Conservation (phyloP, 1,140 invertebrate genomes). For the Bombus ignitus region DNA sequence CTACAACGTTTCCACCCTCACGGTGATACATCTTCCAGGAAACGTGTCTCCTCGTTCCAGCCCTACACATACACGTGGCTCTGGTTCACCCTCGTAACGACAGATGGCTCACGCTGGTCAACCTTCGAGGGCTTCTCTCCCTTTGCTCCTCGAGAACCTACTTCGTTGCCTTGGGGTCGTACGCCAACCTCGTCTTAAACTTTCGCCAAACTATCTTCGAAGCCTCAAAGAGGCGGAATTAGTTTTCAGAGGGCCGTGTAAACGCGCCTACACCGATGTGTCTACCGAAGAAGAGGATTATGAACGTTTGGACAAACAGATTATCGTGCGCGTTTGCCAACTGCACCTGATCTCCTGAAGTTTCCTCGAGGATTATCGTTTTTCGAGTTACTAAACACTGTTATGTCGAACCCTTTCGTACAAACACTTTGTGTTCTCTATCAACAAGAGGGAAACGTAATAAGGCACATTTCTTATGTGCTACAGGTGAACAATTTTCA, state of each 20-base stretch:
- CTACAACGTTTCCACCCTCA: not conserved
- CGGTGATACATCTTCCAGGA: slow-evolving; percentile 8
- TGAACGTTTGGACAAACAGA: slow-evolving; percentile 49
- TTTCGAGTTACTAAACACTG: not conserved
- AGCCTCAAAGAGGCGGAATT: slow-evolving; percentile 29
- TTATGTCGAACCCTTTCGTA: not conserved
- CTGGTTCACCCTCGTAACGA: slow-evolving; percentile 46
- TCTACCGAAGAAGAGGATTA: not conserved
- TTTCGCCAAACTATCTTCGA: slow-evolving; percentile 52
- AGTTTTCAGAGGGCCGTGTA: slow-evolving; percentile 30
- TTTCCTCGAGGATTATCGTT: not conserved
- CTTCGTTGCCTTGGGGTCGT: slow-evolving; percentile 56
- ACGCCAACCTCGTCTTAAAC: slow-evolving; percentile 61
- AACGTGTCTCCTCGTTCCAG: not conserved
- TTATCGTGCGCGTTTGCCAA: slow-evolving; percentile 15
- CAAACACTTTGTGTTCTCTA: too few relatives aligned
- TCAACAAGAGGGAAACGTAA: too few relatives aligned
- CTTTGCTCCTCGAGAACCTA: not conserved
- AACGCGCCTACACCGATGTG: slow-evolving; percentile 22
- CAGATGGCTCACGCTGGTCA: slow-evolving; percentile 46
- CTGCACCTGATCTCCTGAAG: slow-evolving; percentile 15
- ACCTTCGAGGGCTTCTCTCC: slow-evolving; percentile 4
- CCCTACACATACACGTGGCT: slow-evolving; percentile 5
- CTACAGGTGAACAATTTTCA: too few relatives aligned
- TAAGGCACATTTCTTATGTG: too few relatives aligned